phyloP scores from a whole-genome alignment of 2,113 vertebrate species.

The Orcinus orca region DNA sequence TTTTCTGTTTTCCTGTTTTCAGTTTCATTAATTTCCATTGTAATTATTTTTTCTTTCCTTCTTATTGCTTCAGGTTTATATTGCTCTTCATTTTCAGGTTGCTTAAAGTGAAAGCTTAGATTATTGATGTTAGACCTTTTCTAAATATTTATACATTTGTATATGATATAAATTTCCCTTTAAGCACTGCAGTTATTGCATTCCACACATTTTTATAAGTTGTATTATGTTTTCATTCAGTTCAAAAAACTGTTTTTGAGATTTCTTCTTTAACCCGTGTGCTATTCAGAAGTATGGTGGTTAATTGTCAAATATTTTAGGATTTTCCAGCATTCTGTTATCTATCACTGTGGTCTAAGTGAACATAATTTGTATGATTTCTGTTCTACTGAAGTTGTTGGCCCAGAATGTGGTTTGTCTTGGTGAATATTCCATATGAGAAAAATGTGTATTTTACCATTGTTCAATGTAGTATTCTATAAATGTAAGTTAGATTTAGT shows the following conservation, averaged over 20 bases:
- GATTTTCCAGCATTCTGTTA: not conserved
- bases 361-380: not conserved
- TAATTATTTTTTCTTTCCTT: not conserved
- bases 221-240: not conserved
- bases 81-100: not conserved
- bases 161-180: not conserved
- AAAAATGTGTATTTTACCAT: not conserved
- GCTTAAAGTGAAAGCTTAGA: not conserved
- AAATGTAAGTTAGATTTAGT: not conserved
- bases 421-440: not conserved
- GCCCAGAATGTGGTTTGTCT: not conserved
- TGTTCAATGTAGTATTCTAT: not conserved
- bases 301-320: not conserved
- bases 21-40: not conserved
- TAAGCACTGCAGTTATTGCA: not conserved
- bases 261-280: not conserved
- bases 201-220: not conserved
- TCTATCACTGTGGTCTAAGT: not conserved
- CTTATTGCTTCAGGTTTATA: not conserved
- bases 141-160: not conserved
- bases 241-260: not conserved
- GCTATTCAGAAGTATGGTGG: not conserved
- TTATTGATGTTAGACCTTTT: not conserved
- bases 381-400: not conserved
- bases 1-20: not conserved